Evolutionary conservation across 2,797 vertebrate species (phyloP).

Genomic region (Echiichthys vipera): DNA sequence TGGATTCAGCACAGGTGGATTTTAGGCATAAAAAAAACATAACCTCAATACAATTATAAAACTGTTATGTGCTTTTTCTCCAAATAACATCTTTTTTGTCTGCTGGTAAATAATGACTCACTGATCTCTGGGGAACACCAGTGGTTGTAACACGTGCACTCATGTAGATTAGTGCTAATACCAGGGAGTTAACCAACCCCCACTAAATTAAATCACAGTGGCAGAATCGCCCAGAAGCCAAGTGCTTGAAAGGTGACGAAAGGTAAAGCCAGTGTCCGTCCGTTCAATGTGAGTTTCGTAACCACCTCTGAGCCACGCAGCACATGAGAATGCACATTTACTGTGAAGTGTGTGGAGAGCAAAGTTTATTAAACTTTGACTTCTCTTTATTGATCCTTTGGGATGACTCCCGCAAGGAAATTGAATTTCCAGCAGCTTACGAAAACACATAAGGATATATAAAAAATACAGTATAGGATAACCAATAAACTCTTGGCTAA

Average conservation of each 20-base stretch:
- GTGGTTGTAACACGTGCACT: conserved; percentile 72
- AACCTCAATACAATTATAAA: background rate
- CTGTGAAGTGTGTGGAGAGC: background rate
- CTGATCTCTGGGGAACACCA: conserved; percentile 59
- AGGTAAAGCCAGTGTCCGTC: conserved; percentile 40
- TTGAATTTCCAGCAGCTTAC: too few species aligned
- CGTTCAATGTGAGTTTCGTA: conserved; percentile 31
- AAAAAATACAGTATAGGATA: too few species aligned
- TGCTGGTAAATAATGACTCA: conserved; percentile 42
- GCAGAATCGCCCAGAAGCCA: conserved; percentile 52
- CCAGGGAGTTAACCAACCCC: conserved; percentile 77
- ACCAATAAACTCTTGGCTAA: too few species aligned
- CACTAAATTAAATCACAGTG: conserved; percentile 76
- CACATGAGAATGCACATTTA: background rate
- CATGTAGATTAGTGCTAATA: conserved; percentile 80
- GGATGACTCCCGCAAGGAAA: too few species aligned
- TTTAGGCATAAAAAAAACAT: background rate
- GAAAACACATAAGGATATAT: too few species aligned
- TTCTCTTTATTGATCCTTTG: too few species aligned
- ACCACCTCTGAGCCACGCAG: background rate
- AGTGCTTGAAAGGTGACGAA: conserved; percentile 43
- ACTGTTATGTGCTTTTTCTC: background rate
- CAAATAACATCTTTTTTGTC: background rate
- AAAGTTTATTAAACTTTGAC: too few species aligned
- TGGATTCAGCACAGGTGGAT: background rate